These are phyloP conservation scores for Samia ricini DNA, from an alignment of 1,140 invertebrate species.

Conservation along the genomic window DNA sequence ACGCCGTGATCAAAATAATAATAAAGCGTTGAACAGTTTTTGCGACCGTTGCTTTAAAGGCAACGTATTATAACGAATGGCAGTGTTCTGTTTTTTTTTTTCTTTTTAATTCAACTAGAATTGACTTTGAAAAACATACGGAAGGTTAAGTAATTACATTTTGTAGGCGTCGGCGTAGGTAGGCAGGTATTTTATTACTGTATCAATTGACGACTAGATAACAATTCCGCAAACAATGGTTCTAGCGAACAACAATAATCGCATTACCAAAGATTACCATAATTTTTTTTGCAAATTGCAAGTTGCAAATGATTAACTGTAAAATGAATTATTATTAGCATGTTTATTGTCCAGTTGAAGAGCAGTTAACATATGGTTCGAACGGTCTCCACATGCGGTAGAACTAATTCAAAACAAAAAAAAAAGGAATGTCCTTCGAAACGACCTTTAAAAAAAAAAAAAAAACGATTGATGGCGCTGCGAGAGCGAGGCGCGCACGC, in stretches of 20 bases:
- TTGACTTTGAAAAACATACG: constrained; percentile 45
- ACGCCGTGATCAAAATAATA: constrained; percentile 68
- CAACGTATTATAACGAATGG: constrained; percentile 44
- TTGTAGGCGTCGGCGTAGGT: constrained; percentile 34
- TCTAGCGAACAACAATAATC: constrained; percentile 16
- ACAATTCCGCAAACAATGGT: constrained; percentile 20
- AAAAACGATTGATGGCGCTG: constrained; percentile 35
- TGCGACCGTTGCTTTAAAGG: constrained; percentile 59
- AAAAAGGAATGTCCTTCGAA: constrained; percentile 48
- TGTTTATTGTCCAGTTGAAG: neutral
- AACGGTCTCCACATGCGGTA: constrained; percentile 39
- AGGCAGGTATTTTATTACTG: constrained; percentile 13
- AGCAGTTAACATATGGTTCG: constrained; percentile 25
- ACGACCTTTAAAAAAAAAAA: constrained; percentile 67
- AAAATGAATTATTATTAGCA: constrained; percentile 6
- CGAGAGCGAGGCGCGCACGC: constrained; percentile 31
- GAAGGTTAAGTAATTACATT: constrained; percentile 46
- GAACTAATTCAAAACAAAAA: constrained; percentile 56
- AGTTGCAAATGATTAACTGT: constrained; percentile 7
- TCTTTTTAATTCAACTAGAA: constrained; percentile 13
- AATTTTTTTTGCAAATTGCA: constrained; percentile 5
- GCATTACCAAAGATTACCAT: constrained; percentile 16
- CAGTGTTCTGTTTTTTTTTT: constrained; percentile 52
- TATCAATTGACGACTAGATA: constrained; percentile 19
- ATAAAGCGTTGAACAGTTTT: constrained; percentile 71